phyloP scores from a whole-genome alignment of 2,113 vertebrate species.

The Mionectes macconnelli region DNA sequence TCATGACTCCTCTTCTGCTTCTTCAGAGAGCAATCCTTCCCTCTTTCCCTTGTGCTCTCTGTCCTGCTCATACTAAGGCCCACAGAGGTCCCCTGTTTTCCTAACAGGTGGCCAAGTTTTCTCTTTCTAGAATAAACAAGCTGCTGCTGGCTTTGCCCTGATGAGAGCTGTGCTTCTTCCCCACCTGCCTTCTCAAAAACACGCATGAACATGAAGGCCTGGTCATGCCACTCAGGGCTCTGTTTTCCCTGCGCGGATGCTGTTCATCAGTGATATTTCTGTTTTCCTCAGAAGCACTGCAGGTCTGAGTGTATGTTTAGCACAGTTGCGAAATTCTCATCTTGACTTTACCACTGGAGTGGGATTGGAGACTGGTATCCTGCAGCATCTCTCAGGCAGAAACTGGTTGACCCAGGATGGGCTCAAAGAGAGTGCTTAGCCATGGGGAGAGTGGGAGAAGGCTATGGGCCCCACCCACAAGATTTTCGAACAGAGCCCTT shows the following conservation, averaged over 20 bases:
- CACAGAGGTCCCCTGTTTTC: not conserved
- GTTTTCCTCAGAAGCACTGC: not conserved
- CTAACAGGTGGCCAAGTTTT: not conserved
- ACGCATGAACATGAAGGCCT: rapidly evolving
- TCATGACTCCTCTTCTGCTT: not conserved
- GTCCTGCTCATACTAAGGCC: not conserved
- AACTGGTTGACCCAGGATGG: not conserved
- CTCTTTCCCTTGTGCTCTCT: not conserved
- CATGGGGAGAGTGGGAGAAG: not conserved
- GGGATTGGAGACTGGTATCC: rapidly evolving
- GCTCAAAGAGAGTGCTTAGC: not conserved
- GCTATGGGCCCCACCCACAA: not conserved
- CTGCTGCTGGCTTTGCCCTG: not conserved
- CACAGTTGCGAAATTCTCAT: not conserved
- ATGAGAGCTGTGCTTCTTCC: not conserved
- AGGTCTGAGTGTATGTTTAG: not conserved
- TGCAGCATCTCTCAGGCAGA: rapidly evolving
- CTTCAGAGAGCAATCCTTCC: not conserved
- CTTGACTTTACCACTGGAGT: not conserved
- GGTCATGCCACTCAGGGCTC: rapidly evolving
- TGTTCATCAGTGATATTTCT: not conserved
- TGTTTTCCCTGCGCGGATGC: not conserved
- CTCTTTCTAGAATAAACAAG: not conserved
- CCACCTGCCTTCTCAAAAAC: not conserved
- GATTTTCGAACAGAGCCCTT: not conserved